Conservation (phyloP, 2,888 invertebrate species). For the Sarcophaga caerulescens region DNA sequence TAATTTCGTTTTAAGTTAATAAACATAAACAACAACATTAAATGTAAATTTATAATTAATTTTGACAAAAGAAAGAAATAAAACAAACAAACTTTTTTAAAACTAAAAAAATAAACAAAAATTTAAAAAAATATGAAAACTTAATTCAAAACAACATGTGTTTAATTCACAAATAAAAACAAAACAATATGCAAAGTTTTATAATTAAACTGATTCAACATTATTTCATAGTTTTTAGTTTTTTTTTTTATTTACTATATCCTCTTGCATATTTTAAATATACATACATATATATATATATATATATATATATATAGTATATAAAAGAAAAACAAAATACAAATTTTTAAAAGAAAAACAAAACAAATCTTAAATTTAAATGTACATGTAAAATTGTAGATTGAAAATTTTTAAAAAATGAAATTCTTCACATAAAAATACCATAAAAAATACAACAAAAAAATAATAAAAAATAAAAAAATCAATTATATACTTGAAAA, state of each 20-base stretch:
- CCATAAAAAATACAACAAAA: slow-evolving; percentile 26
- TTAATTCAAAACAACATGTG: slow-evolving; percentile 40
- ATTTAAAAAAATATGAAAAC: slow-evolving; percentile 39
- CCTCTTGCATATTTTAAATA: slow-evolving; percentile 66
- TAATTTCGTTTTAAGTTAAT: slow-evolving; percentile 53
- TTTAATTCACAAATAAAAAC: slow-evolving; percentile 45
- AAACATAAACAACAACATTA: not conserved
- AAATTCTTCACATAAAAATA: slow-evolving; percentile 6
- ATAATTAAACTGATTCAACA: too few relatives aligned
- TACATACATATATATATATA: slow-evolving; percentile 3
- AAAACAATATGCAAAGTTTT: not conserved
- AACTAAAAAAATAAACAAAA: slow-evolving; percentile 40
- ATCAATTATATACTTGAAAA: slow-evolving; percentile 50
- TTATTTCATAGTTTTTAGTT: slow-evolving; percentile 8
- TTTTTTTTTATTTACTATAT: slow-evolving; percentile 58
- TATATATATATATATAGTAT: not conserved
- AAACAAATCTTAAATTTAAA: slow-evolving; percentile 59
- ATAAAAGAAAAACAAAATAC: slow-evolving; percentile 46
- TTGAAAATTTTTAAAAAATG: slow-evolving; percentile 53
- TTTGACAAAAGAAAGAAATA: slow-evolving; percentile 47
- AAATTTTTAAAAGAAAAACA: slow-evolving; percentile 71
- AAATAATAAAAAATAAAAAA: slow-evolving; percentile 45
- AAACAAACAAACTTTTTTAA: slow-evolving; percentile 11
- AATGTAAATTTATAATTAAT: slow-evolving; percentile 55
- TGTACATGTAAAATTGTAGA: slow-evolving; percentile 67